A percentile compares a stretch with the other conserved stretches of the same genome.
These are phyloP conservation scores for Unio pictorum DNA, from an alignment of 2,888 invertebrate species.

Conservation along the genomic window DNA sequence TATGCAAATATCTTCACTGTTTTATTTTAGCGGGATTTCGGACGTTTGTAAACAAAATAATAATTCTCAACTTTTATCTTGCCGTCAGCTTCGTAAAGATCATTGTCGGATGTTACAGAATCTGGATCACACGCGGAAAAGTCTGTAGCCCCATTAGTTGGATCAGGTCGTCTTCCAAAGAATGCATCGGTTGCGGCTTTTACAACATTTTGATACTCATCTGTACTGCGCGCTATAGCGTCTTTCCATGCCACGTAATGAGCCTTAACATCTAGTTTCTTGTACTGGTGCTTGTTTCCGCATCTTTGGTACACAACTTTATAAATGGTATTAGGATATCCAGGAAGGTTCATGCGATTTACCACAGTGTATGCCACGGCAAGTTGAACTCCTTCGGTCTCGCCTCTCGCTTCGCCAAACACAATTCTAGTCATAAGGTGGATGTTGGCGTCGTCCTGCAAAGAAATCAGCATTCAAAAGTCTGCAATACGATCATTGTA, in stretches of 20 bases:
- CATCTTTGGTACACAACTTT: neutral
- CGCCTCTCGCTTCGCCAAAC: conserved; percentile 22
- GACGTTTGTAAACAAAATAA: too few relatives aligned
- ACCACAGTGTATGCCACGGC: conserved; percentile 22
- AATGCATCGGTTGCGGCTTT: conserved; percentile 18
- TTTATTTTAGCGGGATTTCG: too few relatives aligned
- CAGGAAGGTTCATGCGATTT: conserved; percentile 8
- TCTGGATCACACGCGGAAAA: conserved; percentile 15
- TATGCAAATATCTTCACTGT: too few relatives aligned
- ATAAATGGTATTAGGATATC: conserved; percentile 14
- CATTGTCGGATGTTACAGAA: conserved; percentile 4
- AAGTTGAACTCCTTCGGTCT: conserved; percentile 9
- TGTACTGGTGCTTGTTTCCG: conserved; percentile 10
- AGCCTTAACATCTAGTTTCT: conserved; percentile 10
- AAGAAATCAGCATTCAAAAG: neutral
- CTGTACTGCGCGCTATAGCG: conserved; percentile 6
- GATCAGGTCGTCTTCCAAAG: conserved; percentile 9
- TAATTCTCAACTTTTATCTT: neutral
- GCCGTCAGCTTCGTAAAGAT: neutral
- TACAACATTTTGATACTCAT: conserved; percentile 10
- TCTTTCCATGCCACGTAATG: conserved; percentile 7
- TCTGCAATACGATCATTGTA: too few relatives aligned
- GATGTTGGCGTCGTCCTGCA: conserved; percentile 3
- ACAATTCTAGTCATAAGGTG: conserved; percentile 14
- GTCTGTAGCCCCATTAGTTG: conserved; percentile 15